phyloP scores from a whole-genome alignment of 2,113 vertebrate species.

The Pogonocichla stellata region DNA sequence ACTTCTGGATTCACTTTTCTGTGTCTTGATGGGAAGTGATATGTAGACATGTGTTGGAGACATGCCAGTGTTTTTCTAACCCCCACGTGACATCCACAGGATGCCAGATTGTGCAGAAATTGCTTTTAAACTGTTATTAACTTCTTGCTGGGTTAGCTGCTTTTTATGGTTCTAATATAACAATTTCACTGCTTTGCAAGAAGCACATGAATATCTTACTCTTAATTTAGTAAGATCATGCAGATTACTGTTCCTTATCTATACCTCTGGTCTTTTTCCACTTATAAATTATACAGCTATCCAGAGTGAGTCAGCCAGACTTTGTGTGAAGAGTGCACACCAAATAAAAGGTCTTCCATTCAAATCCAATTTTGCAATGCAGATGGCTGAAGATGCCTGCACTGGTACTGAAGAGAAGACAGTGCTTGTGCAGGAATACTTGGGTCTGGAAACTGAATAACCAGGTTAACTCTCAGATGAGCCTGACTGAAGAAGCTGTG shows the following conservation, averaged over 20 bases:
- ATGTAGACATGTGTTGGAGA: not conserved
- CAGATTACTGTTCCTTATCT: not conserved
- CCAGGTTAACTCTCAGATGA: not conserved
- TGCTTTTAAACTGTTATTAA: slow-evolving; percentile 18
- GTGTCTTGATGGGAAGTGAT: not conserved
- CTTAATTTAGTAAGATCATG: not conserved
- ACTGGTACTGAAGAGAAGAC: not conserved
- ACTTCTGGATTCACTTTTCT: slow-evolving; percentile 49
- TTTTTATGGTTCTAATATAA: not conserved
- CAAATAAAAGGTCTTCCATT: not conserved
- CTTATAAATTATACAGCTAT: not conserved
- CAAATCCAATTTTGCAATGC: not conserved
- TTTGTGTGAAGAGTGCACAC: not conserved
- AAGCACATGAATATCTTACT: not conserved
- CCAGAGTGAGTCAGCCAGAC: not conserved
- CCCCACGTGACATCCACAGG: slow-evolving; percentile 16
- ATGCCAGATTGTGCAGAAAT: slow-evolving; percentile 6
- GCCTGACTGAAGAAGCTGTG: not conserved
- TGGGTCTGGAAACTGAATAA: not conserved
- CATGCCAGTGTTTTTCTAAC: slow-evolving; percentile 38
- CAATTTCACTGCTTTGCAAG: not conserved
- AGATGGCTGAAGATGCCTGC: not conserved
- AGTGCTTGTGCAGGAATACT: not conserved
- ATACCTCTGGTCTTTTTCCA: not conserved
- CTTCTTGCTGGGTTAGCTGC: slow-evolving; percentile 10